Percentiles rank a stretch among this genome's conserved stretches.
Evolutionary conservation across 2,113 vertebrate species (phyloP).

Genomic region (Oxygymnocypris stewartii): DNA sequence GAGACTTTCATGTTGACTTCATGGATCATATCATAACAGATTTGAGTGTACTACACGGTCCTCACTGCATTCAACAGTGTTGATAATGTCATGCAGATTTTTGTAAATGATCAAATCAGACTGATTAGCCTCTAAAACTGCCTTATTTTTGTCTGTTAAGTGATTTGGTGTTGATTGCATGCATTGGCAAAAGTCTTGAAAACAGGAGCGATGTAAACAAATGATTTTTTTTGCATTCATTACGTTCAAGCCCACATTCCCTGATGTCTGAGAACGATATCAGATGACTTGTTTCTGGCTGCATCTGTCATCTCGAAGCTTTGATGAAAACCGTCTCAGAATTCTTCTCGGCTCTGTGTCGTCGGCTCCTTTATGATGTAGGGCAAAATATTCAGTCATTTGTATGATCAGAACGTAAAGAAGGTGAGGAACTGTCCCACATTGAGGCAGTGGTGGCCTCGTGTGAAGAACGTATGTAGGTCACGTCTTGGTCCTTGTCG

Average conservation of each 20-base stretch:
- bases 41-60: neutral
- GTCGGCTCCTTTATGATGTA: neutral
- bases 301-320: constrained; percentile 33
- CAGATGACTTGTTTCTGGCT: constrained; percentile 37
- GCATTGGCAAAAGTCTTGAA: neutral
- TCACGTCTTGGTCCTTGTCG: constrained; percentile 66
- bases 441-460: constrained; percentile 28
- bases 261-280: constrained; percentile 28
- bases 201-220: constrained; percentile 22
- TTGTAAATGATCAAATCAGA: neutral
- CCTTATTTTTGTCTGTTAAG: neutral
- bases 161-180: neutral
- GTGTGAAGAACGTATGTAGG: constrained; percentile 61
- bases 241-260: neutral
- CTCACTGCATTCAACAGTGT: neutral
- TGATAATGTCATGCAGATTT: neutral
- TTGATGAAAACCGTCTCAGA: constrained; percentile 38
- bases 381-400: neutral
- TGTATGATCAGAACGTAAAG: constrained; percentile 17
- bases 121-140: neutral
- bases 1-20: neutral
- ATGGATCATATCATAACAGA: neutral
- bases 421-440: neutral
- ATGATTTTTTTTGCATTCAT: constrained; percentile 31
- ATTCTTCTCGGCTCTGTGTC: constrained; percentile 2